Evolutionary conservation across 2,888 invertebrate genomes (phyloP).

Genomic region (Molanna angustata): DNA sequence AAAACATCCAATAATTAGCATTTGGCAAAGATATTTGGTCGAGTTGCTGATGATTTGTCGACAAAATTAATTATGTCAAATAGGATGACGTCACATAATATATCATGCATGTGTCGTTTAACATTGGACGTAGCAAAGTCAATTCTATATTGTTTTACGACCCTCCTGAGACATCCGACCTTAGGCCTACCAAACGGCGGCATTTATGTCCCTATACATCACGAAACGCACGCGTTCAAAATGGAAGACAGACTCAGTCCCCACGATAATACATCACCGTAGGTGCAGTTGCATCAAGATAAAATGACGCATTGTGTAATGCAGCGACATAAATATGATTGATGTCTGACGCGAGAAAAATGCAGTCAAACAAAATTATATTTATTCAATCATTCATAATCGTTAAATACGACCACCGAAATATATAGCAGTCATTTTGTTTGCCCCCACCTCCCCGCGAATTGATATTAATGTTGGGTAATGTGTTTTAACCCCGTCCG

Average conservation of each 20-base stretch:
- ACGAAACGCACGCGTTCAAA: neutral
- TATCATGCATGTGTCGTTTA: too few relatives aligned
- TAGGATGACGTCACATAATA: too few relatives aligned
- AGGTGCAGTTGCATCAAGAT: constrained; percentile 12
- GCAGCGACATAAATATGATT: constrained; percentile 27
- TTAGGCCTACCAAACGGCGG: too few relatives aligned
- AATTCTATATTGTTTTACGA: too few relatives aligned
- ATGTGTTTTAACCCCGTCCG: neutral
- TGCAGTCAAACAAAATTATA: constrained; percentile 23
- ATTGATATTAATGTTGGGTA: neutral
- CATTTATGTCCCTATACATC: neutral
- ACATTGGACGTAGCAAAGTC: too few relatives aligned
- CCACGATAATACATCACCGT: constrained; percentile 9
- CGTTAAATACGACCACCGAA: constrained; percentile 19
- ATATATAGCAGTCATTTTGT: too few relatives aligned
- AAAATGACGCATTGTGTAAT: constrained; percentile 8
- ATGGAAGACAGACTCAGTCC: neutral
- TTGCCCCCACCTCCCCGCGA: too few relatives aligned
- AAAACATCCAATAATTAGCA: too few relatives aligned
- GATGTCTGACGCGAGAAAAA: constrained; percentile 20
- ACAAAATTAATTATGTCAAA: too few relatives aligned
- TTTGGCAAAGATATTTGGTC: too few relatives aligned
- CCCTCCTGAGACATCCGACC: too few relatives aligned
- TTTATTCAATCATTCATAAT: constrained; percentile 27
- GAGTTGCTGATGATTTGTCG: too few relatives aligned